phyloP scores from a whole-genome alignment of 2,797 vertebrate species.

The Micromesistius poutassou region DNA sequence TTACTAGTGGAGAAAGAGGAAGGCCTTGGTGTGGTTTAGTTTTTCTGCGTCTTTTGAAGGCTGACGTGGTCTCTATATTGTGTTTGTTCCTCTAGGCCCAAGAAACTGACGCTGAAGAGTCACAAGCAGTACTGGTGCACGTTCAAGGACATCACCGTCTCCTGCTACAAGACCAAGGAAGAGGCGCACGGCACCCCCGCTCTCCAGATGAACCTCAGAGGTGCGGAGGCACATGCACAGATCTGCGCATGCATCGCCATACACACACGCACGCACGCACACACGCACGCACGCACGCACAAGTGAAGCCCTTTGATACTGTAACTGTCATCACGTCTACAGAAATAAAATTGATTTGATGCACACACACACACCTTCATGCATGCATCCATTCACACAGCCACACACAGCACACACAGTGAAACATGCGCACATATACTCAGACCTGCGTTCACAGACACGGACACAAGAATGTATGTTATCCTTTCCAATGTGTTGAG shows the following conservation, averaged over 20 bases:
- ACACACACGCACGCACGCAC: constrained; percentile 1
- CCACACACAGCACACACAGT: too few relatives aligned
- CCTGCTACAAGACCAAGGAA: constrained; percentile 97
- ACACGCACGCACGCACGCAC: not conserved
- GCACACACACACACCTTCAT: not conserved
- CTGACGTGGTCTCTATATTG: constrained; percentile 22
- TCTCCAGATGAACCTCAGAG: constrained; percentile 97
- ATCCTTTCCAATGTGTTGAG: not conserved
- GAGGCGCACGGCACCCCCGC: constrained; percentile 91
- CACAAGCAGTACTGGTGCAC: constrained; percentile 99
- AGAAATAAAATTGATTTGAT: not conserved
- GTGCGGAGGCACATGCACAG: constrained; percentile 58
- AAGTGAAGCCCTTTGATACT: not conserved
- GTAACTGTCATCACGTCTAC: not conserved
- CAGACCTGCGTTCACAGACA: not conserved
- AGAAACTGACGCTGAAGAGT: constrained; percentile 97
- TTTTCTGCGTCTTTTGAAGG: constrained; percentile 27
- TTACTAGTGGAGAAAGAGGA: constrained; percentile 23
- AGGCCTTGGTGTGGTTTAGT: not conserved
- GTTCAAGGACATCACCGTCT: constrained; percentile 98
- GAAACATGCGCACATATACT: not conserved
- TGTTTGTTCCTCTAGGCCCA: constrained; percentile 79
- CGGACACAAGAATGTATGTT: not conserved
- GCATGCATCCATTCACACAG: not conserved
- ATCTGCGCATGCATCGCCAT: not conserved